Evolutionary conservation across 2,797 vertebrate species (phyloP).

Genomic region (Gambelia wislizenii): DNA sequence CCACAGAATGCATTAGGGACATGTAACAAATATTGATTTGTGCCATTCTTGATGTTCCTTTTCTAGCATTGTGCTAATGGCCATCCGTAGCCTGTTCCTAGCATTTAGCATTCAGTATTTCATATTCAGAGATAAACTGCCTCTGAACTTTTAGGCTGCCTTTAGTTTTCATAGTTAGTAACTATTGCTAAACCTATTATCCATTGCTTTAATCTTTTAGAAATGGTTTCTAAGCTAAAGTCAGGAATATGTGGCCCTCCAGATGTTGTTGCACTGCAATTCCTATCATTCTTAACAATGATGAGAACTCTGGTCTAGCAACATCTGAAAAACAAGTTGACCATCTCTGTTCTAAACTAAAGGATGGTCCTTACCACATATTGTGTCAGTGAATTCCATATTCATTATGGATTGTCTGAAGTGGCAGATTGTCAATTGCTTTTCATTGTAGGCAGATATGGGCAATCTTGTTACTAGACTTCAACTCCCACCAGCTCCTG

Average conservation of each 20-base stretch:
- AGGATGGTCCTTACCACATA: not conserved
- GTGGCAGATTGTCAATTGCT: not conserved
- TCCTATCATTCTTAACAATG: not conserved
- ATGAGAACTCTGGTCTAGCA: not conserved
- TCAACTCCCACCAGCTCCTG: not conserved
- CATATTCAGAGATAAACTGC: too few species aligned
- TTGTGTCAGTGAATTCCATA: not conserved
- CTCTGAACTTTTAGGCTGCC: too few species aligned
- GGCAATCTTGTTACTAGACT: not conserved
- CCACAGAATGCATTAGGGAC: too few species aligned
- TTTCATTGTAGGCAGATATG: not conserved
- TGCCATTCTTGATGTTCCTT: too few species aligned
- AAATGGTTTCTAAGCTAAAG: too few species aligned
- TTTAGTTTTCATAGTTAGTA: too few species aligned
- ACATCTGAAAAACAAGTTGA: not conserved
- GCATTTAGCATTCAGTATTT: too few species aligned
- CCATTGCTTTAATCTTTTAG: too few species aligned
- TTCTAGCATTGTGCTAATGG: too few species aligned
- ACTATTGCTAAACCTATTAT: too few species aligned
- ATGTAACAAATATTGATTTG: too few species aligned
- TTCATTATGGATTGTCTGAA: not conserved
- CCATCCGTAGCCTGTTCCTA: too few species aligned
- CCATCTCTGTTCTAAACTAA: not conserved
- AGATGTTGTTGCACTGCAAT: not conserved
- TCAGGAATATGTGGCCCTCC: not conserved